Evolutionary conservation across 92 coral and sea anemone species (phyloP), one percentile per base, ranked within the genome.

Genomic region (Actinostola sp.): DNA sequence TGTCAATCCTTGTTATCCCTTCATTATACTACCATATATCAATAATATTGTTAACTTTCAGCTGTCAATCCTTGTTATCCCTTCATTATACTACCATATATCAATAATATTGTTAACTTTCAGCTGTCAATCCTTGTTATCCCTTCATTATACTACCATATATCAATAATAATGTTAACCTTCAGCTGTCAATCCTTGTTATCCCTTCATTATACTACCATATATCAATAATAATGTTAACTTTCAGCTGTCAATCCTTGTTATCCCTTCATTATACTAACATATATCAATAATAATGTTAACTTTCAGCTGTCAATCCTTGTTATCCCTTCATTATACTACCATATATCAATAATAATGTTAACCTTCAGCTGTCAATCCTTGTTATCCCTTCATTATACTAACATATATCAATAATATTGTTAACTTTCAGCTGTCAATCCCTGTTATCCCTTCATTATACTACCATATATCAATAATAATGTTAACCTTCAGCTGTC

Each of bases 21-120:
- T 21, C 27, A 1, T 14, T 49, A 80, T 13, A 30, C 24, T 6
- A 46, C 9, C 17, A 35, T 8, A 34, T 15, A 43, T 51, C 2
- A 28, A 63, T 28, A 17, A 15, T 30, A 0, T 15, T 56, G 13
- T 52, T 28, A 29, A 19, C n/a, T 48, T 29, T 63, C 73, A 29
- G 72, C 59, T 30, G 64, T 43, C 1, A 93, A 93, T 57, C 98
- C 98, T 1, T 93, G 98, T 52, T 50, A 58, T 28, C 97, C 98
- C 5, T 9, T 21, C 27, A 1, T 14, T 49, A 80, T 13, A 30
- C 24, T 6, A 46, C 9, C 17, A 35, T 8, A 34, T 15, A 43
- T 51, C 2, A 28, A 63, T 28, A 17, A 15, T 30, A 0, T 15
- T 56, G 13, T 52, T 28, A 29, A 19, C n/a, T 48, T 29, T 63